Evolutionary conservation across 2,888 invertebrate genomes (phyloP).

Genomic region (Cephus sareptanus): DNA sequence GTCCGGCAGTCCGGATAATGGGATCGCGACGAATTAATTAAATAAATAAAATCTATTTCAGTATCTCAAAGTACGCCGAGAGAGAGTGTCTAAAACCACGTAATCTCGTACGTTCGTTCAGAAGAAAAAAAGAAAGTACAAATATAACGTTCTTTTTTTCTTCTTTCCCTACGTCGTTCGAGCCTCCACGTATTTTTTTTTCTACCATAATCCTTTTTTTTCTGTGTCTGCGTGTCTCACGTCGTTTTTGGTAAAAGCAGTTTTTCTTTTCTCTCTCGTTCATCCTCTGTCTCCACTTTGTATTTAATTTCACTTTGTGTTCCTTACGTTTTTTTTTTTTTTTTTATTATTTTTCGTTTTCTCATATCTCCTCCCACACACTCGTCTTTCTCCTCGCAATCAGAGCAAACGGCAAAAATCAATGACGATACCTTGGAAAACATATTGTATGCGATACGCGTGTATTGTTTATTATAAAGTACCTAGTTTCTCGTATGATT

Average conservation of each 20-base stretch:
- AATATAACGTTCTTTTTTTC: not conserved
- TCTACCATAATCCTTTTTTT: not conserved
- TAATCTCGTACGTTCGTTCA: not conserved
- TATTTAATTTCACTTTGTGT: not conserved
- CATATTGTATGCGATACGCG: conserved; percentile 59
- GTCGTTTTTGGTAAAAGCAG: not conserved
- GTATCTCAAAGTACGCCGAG: not conserved
- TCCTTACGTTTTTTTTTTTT: not conserved
- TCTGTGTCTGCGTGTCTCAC: not conserved
- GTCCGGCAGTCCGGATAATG: not conserved
- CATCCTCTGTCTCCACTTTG: not conserved
- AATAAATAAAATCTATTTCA: not conserved
- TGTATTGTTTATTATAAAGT: conserved; percentile 62
- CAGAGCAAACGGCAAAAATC: conserved; percentile 63
- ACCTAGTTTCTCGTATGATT: conserved; percentile 62
- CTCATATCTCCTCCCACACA: not conserved
- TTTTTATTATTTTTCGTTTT: no score
- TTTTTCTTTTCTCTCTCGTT: not conserved
- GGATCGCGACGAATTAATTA: not conserved
- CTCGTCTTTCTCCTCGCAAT: conserved; percentile 17
- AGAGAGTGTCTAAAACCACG: not conserved
- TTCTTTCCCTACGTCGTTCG: not conserved
- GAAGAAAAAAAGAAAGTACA: not conserved
- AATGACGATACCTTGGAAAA: conserved; percentile 57
- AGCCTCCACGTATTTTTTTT: not conserved